Evolutionary conservation across 2,113 vertebrate genomes (phyloP), one percentile per base, ranked within the genome.

Genomic region (Amblyornis subalaris): DNA sequence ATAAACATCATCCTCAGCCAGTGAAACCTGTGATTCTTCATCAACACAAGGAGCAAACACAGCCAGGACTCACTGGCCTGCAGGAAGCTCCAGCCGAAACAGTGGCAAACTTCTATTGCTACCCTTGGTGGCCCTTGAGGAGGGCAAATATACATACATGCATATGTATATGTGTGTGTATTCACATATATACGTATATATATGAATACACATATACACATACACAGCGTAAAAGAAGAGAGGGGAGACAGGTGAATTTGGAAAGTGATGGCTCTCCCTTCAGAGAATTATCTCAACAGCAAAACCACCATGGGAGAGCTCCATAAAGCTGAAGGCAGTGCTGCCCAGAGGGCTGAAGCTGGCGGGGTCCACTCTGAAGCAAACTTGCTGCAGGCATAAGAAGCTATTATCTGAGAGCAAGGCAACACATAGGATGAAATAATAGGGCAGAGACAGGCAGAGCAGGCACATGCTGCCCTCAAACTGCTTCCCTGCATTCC

Each of bases 61-160:
- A 88, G 24, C 6, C 48, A 88, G 61, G 40, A 51, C 47, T 42
- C 53, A 79, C 21, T 48, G 33, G 29, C 33, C 45, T 44, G 18
- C 1, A 2, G 19, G 9, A 86, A 70, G 21, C 47, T 86, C 13
- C 25, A 78, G 28, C 24, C 71, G 55, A 83, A 95, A 35, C 18
- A 31, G 17, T 38, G 28, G 7, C 12, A 47, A 70, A 55, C 7
- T 58, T 3, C 28, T 71, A 21, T 53, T 62, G 19, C 38, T 48
- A 55, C 36, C 33, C 19, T 73, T 0, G 0, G 25, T 0, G 2
- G 21, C 23, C 22, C 33, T 11, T 44, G 36, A 85, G 76, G 35
- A 48, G 16, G 14, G 9, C 10, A 86, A 50, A 85, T 69, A 75
- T 7, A 60, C 4, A 38, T 29, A 33, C 22, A 75, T 58, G 14